phyloP scores from a whole-genome alignment of 2,888 invertebrate genomes.

The Cheilosia vernalis region DNA sequence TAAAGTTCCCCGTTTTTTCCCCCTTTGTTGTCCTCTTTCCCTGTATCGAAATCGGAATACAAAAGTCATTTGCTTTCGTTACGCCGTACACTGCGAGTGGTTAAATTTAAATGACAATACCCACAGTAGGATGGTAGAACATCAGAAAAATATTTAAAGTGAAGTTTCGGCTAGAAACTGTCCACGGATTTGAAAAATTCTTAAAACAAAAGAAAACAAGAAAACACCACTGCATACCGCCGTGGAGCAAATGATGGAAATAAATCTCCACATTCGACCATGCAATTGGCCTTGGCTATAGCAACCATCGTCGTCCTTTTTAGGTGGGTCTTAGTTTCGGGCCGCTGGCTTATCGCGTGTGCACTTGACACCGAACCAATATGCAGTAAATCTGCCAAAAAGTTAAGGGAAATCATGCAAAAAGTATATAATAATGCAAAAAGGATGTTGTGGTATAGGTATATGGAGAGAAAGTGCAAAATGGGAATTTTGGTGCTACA shows the following conservation, averaged over 20 bases:
- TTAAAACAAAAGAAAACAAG: slow-evolving; percentile 19
- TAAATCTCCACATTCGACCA: slow-evolving; percentile 78
- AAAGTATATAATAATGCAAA: neutral
- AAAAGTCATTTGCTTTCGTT: slow-evolving; percentile 66
- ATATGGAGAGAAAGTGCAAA: slow-evolving; percentile 3
- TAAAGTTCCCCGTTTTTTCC: neutral
- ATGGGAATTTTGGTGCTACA: neutral
- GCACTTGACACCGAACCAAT: slow-evolving; percentile 83
- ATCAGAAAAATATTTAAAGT: neutral
- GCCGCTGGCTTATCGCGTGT: slow-evolving; percentile 76
- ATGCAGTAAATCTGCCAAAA: slow-evolving; percentile 83
- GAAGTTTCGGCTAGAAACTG: neutral
- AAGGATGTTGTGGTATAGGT: neutral
- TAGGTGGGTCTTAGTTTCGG: slow-evolving; percentile 43
- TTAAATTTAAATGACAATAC: slow-evolving; percentile 71
- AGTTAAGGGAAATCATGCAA: slow-evolving; percentile 18
- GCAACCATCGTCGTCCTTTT: slow-evolving; percentile 45
- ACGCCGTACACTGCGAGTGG: slow-evolving; percentile 40
- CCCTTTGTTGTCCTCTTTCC: slow-evolving; percentile 9
- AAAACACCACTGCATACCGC: neutral
- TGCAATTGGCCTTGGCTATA: slow-evolving; percentile 61
- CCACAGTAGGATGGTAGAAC: slow-evolving; percentile 3
- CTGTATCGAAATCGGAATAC: slow-evolving; percentile 45
- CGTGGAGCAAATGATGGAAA: slow-evolving; percentile 80
- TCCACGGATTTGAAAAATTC: slow-evolving; percentile 19